Percentiles rank a stretch among this genome's conserved stretches.
These are phyloP conservation scores for Bubalus kerabau DNA, from an alignment of 2,113 vertebrate species.

Conservation along the genomic window DNA sequence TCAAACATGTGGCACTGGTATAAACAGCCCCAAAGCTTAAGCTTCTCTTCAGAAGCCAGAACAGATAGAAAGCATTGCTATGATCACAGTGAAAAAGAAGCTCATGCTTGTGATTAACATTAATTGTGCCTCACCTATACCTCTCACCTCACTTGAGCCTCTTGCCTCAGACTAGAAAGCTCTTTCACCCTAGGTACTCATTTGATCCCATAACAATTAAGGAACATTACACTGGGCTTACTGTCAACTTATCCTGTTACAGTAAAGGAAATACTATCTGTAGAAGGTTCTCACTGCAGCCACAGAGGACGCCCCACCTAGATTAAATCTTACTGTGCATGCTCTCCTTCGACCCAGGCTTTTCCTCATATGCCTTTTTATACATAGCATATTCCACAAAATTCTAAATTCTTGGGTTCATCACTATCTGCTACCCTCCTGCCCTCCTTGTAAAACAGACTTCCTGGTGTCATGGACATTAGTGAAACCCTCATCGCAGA, in stretches of 20 bases:
- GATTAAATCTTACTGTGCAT: not conserved
- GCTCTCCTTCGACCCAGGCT: not conserved
- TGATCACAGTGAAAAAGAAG: not conserved
- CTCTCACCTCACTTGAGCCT: not conserved
- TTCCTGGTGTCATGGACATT: not conserved
- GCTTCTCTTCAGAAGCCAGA: not conserved
- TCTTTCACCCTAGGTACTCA: not conserved
- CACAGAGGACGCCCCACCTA: not conserved
- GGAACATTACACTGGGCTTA: not conserved
- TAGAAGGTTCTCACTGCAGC: not conserved
- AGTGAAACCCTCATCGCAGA: not conserved
- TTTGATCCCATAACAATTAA: slow-evolving; percentile 9
- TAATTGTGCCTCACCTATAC: not conserved
- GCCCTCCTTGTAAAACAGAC: not conserved
- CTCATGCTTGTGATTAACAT: not conserved
- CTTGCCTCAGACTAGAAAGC: not conserved
- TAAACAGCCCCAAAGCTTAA: not conserved
- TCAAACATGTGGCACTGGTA: not conserved
- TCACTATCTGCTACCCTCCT: not conserved
- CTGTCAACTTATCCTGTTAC: slow-evolving; percentile 7
- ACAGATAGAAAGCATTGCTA: not conserved
- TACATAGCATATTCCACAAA: not conserved
- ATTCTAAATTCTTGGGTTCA: not conserved
- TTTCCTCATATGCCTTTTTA: not conserved
- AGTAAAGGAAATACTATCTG: not conserved